Evolutionary conservation across 2,797 vertebrate genomes (phyloP).

Genomic region (Aulostomus chinensis): DNA sequence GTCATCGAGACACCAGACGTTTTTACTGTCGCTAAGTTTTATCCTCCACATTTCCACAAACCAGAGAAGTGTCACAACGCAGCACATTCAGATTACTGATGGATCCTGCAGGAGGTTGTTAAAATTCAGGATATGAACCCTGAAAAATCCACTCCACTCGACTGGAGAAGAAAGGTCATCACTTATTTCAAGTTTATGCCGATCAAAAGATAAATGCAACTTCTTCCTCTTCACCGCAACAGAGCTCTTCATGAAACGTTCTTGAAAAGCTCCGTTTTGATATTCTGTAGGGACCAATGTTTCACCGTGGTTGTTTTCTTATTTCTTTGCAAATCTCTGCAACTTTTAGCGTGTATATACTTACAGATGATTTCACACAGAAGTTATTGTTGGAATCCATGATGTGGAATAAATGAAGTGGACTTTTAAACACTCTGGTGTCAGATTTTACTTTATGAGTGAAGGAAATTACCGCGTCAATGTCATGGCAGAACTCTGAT

Average conservation of each 20-base stretch:
- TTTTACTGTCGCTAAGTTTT: no score
- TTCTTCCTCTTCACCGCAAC: background rate
- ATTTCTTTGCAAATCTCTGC: background rate
- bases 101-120: no score
- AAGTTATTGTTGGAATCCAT: slow-evolving; percentile 11
- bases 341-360: slow-evolving; percentile 30
- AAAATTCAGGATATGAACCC: no score
- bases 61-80: no score
- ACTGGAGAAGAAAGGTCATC: background rate
- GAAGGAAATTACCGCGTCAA: no score
- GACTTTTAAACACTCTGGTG: background rate
- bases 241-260: background rate
- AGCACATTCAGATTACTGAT: no score
- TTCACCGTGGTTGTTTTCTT: background rate
- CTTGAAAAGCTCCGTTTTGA: background rate
- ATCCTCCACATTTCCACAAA: no score
- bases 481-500: no score
- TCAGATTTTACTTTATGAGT: no score
- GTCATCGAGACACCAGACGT: no score
- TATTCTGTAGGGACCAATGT: background rate
- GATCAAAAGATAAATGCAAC: slow-evolving; percentile 3
- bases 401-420: slow-evolving; percentile 34
- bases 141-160: background rate
- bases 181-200: slow-evolving; percentile 8
- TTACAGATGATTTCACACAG: slow-evolving; percentile 10